Evolutionary conservation across 1,140 invertebrate genomes (phyloP), one percentile per base, ranked within the genome.

Genomic region (Drosophila orosa): DNA sequence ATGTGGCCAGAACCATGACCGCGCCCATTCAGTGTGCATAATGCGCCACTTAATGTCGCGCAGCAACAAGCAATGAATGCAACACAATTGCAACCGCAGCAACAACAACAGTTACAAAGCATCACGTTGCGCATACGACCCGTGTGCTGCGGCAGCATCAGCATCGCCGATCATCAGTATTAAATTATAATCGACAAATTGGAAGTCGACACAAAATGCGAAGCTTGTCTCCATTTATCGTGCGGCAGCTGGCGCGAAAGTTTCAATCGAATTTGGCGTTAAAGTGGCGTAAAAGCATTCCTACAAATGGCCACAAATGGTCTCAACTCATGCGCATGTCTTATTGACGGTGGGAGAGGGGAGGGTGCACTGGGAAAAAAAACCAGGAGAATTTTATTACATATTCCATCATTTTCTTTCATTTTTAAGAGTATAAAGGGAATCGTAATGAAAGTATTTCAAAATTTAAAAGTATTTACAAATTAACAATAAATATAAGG

Each of bases 1-100:
- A 89, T 87, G 80, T 86, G 83, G 71, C 84, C 69, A 47, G 77
- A 63, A 78, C 61, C 75, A 77, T 77, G 74, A 75, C 66, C 83
- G 56, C 68, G 68, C 54, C 61, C 67, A 55, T 78, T 25, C 59
- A 47, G 37, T 44, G 80, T 74, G 62, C 74, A 85, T 85, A 86
- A 85, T 86, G 68, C 67, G 71, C 55, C 59, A 68, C 72, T 80
- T 76, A 80, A 80, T 78, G 74, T 77, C 65, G 57, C 65, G 39
- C 74, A 50, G 73, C 63, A 76, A 76, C 74, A 77, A 76, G 78
- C 71, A 71, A 76, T 67, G 55, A 81, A 62, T 76, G 63, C 57
- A 57, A 37, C 42, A 67, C 68, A 60, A 47, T 80, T 52, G 29
- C 40, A 58, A 35, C 55, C 52, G 35, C 31, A 39, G 6, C 47